Percentiles rank a stretch among this genome's conserved stretches.
These are phyloP conservation scores for Cryptoprocta ferox DNA, from an alignment of 2,797 vertebrate species.

Conservation along the genomic window DNA sequence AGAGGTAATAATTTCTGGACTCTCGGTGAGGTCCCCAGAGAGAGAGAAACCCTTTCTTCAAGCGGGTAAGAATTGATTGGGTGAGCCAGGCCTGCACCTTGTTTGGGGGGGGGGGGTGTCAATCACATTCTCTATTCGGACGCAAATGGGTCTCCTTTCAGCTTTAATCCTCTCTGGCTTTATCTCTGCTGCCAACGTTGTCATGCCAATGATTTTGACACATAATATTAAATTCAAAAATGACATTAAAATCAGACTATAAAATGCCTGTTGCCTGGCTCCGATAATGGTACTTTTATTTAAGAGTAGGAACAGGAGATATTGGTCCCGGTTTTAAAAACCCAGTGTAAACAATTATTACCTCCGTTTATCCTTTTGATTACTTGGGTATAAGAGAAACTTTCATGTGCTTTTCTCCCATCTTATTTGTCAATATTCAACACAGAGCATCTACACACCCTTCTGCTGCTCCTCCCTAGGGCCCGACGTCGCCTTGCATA, in stretches of 20 bases:
- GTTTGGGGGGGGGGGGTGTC: neutral
- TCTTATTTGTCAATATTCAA: neutral
- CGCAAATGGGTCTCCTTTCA: neutral
- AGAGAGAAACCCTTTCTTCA: neutral
- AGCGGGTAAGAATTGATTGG: neutral
- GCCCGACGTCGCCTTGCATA: neutral
- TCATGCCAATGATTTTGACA: neutral
- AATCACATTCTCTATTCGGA: neutral
- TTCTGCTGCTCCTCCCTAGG: neutral
- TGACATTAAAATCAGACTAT: neutral
- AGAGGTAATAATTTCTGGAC: neutral
- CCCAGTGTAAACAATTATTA: neutral
- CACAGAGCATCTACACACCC: neutral
- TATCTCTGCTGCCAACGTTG: neutral
- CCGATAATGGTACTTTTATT: neutral
- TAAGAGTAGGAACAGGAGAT: neutral
- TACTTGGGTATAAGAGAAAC: neutral
- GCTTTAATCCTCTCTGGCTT: neutral
- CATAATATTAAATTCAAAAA: neutral
- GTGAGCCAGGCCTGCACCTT: neutral
- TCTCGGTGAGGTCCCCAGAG: neutral
- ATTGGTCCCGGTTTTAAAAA: neutral
- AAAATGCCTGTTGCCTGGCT: conserved; percentile 2
- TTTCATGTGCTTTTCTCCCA: neutral
- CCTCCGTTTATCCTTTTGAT: neutral